Evolutionary conservation across 1,140 invertebrate genomes (phyloP), one percentile per base, ranked within the genome.

Genomic region (Heliconius melpomene): DNA sequence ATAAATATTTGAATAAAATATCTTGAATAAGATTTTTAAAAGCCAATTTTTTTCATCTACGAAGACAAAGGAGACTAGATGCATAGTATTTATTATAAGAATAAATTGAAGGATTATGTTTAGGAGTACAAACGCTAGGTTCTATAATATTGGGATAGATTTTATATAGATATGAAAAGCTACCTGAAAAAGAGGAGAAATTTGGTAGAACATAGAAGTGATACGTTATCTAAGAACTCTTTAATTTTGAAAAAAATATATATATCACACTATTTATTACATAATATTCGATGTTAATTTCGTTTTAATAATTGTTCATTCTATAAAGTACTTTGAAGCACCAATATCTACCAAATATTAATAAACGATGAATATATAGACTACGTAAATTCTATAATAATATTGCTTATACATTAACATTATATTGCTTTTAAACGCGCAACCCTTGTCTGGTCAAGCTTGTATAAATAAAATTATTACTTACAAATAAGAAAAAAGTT

Each of bases 1-100:
- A 66, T 94, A 93, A 92, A 94, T 93, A 93, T 94, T 94, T 90
- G 90, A 91, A 93, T 92, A 93, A 92, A 93, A 94, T 92, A 90
- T 91, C 86, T 92, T 83, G 85, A 84, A 88, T 88, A 86, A 89
- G 80, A 85, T 89, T 86, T 83, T 89, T 86, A 87, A 83, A 91
- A 93, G 91, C 92, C 76, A 87, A 87, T 87, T 52, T 86, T 86
- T 89, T 83, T 85, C 85, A 82, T 85, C 83, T 89, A 88, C 81
- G 83, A 89, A 89, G 83, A 86, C 87, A 77, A 80, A 85, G 82
- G 84, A 72, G 80, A 84, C 85, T 89, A 91, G 80, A 84, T 85
- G 83, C 81, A 85, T 82, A 79, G 82, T 78, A 81, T 80, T 83
- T 36, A 88, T 50, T 23, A 66, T 66, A 86, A 85, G 80, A 83